A percentile compares a stretch with the other conserved stretches of the same genome.
These are phyloP conservation scores for Cephalophus harveyi DNA, from an alignment of 2,113 vertebrate species.

Conservation along the genomic window DNA sequence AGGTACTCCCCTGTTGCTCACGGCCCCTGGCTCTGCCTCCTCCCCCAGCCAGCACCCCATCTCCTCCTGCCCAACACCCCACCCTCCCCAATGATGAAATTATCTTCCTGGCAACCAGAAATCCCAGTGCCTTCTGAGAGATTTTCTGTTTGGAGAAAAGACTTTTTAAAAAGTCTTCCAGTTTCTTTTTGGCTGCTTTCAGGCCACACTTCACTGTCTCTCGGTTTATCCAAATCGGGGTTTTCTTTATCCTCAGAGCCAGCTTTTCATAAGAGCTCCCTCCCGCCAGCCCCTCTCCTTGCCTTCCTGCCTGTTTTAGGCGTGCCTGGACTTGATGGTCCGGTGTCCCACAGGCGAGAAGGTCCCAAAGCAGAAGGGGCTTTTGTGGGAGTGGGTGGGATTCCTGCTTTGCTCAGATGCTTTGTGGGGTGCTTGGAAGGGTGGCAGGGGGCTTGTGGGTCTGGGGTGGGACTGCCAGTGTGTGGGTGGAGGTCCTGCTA, in stretches of 20 bases:
- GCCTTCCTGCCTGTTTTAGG: not conserved
- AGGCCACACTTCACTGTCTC: not conserved
- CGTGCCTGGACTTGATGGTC: not conserved
- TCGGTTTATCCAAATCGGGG: not conserved
- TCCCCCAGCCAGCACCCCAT: not conserved
- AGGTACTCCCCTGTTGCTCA: not conserved
- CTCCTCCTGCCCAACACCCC: not conserved
- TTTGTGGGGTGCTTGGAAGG: not conserved
- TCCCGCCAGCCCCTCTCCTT: not conserved
- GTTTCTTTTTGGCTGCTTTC: not conserved
- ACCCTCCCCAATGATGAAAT: not conserved
- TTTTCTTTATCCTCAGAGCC: not conserved
- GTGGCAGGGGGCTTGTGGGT: not conserved
- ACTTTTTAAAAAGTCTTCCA: not conserved
- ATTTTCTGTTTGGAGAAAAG: not conserved
- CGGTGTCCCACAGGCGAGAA: not conserved
- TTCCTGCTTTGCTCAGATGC: not conserved
- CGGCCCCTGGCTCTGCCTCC: too few species aligned
- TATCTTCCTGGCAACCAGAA: not conserved
- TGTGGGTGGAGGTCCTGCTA: not conserved
- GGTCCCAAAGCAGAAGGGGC: not conserved
- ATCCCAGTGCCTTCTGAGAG: not conserved
- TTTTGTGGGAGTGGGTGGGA: not conserved
- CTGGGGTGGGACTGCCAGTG: not conserved
- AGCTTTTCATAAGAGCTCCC: not conserved